Evolutionary conservation across 2,888 invertebrate genomes (phyloP), one percentile per base, ranked within the genome.

Genomic region (Stenodema calcarata): DNA sequence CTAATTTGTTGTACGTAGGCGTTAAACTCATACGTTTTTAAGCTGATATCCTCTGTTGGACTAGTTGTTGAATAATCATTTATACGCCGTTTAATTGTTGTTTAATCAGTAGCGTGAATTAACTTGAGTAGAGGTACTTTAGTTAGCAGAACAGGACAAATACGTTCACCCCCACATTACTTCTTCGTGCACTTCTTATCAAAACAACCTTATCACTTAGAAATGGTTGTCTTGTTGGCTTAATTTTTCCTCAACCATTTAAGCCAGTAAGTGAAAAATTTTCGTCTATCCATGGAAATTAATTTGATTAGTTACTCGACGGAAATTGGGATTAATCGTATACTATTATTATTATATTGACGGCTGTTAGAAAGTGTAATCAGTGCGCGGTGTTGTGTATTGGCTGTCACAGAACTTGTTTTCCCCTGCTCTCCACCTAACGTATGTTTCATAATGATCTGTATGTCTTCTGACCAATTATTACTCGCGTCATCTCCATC

Each of bases 371-470:
- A 41, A 73, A 16, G 7, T 44, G 41, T 12, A 44, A 28, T 44
- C 78, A 18, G 41, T 41, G 78, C 44, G 27, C 23, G 42, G n/a
- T 35, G 28, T 78, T 35, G 42, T 44, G 42, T n/a, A n/a, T 44
- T 23, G 41, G 23, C n/a, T 0, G 44, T 16, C 41, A 23, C 9
- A 27, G 41, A 78, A 44, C 44, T 18, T 78, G 44, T 27, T 78
- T n/a, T 42, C 35, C 16, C 35, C 73, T n/a, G 30, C 70, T 18
- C 28, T 70, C 9, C 23, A 23, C 28, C 73, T 73, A 78, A 78
- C 78, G 78, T 78, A 78, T 78, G 78, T 78, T 78, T 28, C 78
- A 78, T 44, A 27, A 78, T 78, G 78, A 41, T 78, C 78, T 44
- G 6, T 44, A n/a, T 18, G 42, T 44, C 78, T 78, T 42, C 42